Percentiles rank a stretch among this genome's conserved stretches.
These are phyloP conservation scores for Miniopterus natalensis DNA, from an alignment of 2,113 vertebrate genomes.

Conservation along the genomic window DNA sequence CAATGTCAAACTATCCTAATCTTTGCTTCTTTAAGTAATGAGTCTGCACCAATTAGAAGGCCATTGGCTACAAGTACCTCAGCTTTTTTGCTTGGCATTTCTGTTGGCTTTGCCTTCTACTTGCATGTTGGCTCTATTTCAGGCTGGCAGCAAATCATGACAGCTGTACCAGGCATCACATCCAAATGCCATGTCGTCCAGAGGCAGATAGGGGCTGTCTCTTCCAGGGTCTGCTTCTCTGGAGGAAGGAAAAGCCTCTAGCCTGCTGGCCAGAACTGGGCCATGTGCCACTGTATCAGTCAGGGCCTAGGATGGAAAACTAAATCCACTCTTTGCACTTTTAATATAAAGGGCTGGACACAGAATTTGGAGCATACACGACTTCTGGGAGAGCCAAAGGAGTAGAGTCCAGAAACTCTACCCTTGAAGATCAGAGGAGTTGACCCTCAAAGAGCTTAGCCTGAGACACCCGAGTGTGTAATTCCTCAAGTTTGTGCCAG, in stretches of 20 bases:
- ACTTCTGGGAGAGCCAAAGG: neutral
- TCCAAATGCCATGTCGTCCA: neutral
- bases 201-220: slow-evolving; percentile 9
- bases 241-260: neutral
- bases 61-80: neutral
- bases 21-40: neutral
- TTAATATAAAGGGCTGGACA: neutral
- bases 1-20: neutral
- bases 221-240: slow-evolving; percentile 29
- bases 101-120: slow-evolving; percentile 34
- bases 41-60: neutral
- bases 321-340: neutral
- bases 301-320: neutral
- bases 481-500: slow-evolving; percentile 10
- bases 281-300: neutral
- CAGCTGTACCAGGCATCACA: slow-evolving; percentile 57
- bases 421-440: neutral
- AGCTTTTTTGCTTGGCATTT: neutral
- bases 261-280: neutral
- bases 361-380: neutral
- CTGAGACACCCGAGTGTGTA: neutral
- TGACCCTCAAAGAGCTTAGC: neutral
- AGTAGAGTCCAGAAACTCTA: neutral
- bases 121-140: slow-evolving; percentile 40
- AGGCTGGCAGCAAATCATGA: slow-evolving; percentile 55